Evolutionary conservation across 2,113 vertebrate genomes (phyloP).

Genomic region (Narcine bancroftii): DNA sequence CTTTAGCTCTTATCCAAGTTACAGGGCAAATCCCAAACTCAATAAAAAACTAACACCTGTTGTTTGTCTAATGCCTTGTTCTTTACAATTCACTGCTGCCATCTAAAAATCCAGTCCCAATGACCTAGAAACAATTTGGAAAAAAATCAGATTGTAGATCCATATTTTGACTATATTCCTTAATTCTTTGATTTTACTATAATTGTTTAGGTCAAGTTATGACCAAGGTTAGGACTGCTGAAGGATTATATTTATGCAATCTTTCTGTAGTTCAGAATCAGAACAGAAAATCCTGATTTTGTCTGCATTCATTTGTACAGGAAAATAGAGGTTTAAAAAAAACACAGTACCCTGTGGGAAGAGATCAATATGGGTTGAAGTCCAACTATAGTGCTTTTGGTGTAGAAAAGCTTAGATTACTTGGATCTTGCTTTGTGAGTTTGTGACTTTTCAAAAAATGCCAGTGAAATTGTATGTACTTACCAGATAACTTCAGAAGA

Average conservation of each 20-base stretch:
- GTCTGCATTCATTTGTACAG: too few relatives aligned
- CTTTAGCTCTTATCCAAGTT: too few relatives aligned
- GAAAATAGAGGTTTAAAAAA: background rate
- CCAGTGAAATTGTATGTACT: too few relatives aligned
- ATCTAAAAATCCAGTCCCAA: background rate
- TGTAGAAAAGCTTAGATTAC: background rate
- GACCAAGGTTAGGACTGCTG: background rate
- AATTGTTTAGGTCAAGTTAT: background rate
- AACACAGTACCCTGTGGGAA: background rate
- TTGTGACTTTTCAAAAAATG: too few relatives aligned
- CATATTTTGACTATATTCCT: too few relatives aligned
- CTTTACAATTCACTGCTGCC: background rate
- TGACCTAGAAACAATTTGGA: background rate
- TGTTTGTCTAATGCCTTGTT: background rate
- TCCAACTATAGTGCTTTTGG: background rate
- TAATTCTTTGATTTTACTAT: background rate
- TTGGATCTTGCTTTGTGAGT: too few relatives aligned
- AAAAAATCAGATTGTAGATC: background rate
- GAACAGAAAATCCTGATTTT: background rate
- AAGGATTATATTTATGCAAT: background rate
- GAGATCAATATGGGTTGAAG: too few relatives aligned
- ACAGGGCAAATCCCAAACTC: too few relatives aligned
- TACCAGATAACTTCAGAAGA: too few relatives aligned
- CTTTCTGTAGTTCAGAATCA: background rate
- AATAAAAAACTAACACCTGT: too few relatives aligned